phyloP scores from a whole-genome alignment of 2,113 vertebrate species.

The Zosterops borbonicus region DNA sequence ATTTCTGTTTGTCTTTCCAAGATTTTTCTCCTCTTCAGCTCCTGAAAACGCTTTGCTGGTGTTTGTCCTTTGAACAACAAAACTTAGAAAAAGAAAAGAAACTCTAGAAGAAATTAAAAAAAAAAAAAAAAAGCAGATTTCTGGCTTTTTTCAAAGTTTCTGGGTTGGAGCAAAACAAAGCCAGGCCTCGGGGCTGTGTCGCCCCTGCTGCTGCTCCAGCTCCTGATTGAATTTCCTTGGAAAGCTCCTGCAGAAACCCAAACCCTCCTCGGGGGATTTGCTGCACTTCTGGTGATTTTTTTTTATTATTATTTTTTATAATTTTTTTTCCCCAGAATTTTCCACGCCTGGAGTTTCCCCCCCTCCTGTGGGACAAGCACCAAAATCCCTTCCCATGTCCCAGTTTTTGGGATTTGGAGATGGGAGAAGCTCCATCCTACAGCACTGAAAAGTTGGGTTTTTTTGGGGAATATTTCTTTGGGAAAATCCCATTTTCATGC shows the following conservation, averaged over 20 bases:
- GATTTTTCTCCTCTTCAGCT: background rate
- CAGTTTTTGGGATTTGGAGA: background rate
- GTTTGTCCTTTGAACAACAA: background rate
- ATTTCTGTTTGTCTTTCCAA: background rate
- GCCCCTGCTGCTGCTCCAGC: background rate
- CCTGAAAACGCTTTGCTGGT: background rate
- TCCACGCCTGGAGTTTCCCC: background rate
- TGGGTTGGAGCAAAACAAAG: constrained; percentile 35
- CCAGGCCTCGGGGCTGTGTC: background rate
- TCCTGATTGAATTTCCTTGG: constrained; percentile 63
- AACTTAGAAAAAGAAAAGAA: background rate
- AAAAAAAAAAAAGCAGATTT: background rate
- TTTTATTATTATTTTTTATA: background rate
- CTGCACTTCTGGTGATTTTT: background rate
- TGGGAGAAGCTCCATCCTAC: background rate
- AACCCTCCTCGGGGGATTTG: background rate
- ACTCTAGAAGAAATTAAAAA: background rate
- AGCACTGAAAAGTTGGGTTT: background rate
- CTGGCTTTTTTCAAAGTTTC: constrained; percentile 10
- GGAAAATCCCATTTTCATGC: background rate
- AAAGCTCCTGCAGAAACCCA: constrained; percentile 28
- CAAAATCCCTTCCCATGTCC: background rate
- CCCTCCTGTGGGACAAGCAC: background rate
- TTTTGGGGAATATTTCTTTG: background rate
- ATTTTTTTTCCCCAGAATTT: background rate